phyloP scores from a whole-genome alignment of 2,797 vertebrate genomes.

The Xenops minutus region DNA sequence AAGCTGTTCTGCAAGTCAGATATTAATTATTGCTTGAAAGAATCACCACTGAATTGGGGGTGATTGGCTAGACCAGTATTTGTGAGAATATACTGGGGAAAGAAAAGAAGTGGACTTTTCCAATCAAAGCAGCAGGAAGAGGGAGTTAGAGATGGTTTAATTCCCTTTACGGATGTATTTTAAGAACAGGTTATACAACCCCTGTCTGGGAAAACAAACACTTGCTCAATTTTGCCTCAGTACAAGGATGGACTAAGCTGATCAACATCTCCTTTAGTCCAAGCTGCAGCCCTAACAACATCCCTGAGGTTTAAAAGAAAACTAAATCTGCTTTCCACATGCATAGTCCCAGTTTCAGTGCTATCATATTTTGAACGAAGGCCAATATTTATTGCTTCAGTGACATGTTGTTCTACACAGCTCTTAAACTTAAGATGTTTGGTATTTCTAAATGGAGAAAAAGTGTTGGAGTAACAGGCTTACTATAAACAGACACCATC shows the following conservation, averaged over 20 bases:
- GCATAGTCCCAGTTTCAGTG: not conserved
- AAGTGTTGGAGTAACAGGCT: not conserved
- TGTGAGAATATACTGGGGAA: not conserved
- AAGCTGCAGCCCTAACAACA: not conserved
- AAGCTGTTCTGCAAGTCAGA: not conserved
- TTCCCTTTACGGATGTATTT: not conserved
- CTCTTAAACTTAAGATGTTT: not conserved
- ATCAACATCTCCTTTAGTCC: not conserved
- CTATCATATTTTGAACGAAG: not conserved
- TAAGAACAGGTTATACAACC: not conserved
- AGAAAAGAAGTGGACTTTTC: not conserved
- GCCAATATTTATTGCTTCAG: conserved; percentile 22
- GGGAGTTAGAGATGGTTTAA: not conserved
- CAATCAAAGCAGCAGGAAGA: not conserved
- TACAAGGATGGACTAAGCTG: not conserved
- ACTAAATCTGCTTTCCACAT: not conserved
- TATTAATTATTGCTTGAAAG: not conserved
- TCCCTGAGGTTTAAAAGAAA: not conserved
- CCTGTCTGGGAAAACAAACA: not conserved
- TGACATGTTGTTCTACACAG: not conserved
- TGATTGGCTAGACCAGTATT: not conserved
- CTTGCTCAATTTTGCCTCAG: not conserved
- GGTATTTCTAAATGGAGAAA: conserved; percentile 1
- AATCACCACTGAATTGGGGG: not conserved
- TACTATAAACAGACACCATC: not conserved